Evolutionary conservation across 2,113 vertebrate species (phyloP).

Genomic region (Cottus gobio): DNA sequence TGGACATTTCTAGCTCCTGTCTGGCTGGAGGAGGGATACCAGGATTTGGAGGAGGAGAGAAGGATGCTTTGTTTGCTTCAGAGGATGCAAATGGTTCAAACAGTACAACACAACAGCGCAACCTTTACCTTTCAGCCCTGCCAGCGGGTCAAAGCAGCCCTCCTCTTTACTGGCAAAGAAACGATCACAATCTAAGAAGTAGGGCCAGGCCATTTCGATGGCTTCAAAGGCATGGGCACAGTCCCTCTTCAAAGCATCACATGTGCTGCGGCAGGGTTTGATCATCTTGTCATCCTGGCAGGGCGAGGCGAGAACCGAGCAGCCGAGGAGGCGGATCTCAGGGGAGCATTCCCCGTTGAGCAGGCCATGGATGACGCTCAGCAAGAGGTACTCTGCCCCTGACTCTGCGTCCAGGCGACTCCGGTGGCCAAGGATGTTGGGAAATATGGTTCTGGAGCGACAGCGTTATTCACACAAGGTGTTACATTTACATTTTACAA

Average conservation of each 20-base stretch:
- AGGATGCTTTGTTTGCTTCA: background rate
- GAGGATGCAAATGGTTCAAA: background rate
- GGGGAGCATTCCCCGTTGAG: slow-evolving; percentile 95
- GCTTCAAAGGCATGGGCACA: slow-evolving; percentile 91
- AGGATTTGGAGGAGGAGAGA: background rate
- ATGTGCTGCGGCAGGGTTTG: slow-evolving; percentile 90
- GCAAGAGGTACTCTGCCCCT: slow-evolving; percentile 92
- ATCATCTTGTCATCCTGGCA: slow-evolving; percentile 81
- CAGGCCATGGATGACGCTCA: slow-evolving; percentile 91
- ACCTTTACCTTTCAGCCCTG: slow-evolving; percentile 85
- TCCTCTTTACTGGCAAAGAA: slow-evolving; percentile 89
- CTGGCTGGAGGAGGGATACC: slow-evolving; percentile 76
- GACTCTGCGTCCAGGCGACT: slow-evolving; percentile 85
- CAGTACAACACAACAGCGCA: background rate
- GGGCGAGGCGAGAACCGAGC: slow-evolving; percentile 90
- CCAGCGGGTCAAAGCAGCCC: slow-evolving; percentile 91
- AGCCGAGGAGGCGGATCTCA: slow-evolving; percentile 92
- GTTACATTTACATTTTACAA: background rate
- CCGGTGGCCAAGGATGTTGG: slow-evolving; percentile 90
- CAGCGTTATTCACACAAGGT: background rate
- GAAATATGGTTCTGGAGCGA: slow-evolving; percentile 83
- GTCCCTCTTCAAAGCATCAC: slow-evolving; percentile 86
- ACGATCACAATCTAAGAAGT: slow-evolving; percentile 93
- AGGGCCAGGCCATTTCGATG: slow-evolving; percentile 98
- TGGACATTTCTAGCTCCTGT: slow-evolving; percentile 79